Conservation (phyloP, 2,888 invertebrate genomes). For the Reticulitermes lucifugus region DNA sequence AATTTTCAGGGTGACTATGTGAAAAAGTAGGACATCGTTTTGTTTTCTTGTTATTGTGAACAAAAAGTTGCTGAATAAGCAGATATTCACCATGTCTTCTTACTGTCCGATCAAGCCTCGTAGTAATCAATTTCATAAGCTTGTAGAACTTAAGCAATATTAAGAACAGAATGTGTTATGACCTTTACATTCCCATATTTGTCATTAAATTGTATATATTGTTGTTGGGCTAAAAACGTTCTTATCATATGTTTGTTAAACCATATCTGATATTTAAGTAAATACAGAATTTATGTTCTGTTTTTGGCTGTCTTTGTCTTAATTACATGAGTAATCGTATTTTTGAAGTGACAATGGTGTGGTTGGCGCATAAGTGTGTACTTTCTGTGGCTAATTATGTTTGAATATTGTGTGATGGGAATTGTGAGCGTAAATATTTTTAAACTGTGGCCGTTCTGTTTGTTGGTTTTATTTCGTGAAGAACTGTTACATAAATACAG, state of each 20-base stretch:
- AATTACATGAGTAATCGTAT: background rate
- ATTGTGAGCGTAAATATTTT: conserved; percentile 7
- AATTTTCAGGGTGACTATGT: too few relatives aligned
- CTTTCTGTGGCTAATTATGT: background rate
- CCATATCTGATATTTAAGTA: background rate
- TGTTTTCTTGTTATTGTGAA: too few relatives aligned
- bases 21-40: too few relatives aligned
- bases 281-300: background rate
- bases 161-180: background rate
- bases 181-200: background rate
- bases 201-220: conserved; percentile 12
- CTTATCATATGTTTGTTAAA: conserved; percentile 3
- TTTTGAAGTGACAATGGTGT: background rate
- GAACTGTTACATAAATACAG: too few relatives aligned
- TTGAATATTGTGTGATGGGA: background rate
- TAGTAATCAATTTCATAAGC: background rate
- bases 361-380: background rate
- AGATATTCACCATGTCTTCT: too few relatives aligned
- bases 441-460: background rate
- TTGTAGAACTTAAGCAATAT: background rate
- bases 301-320: background rate
- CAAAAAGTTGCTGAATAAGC: too few relatives aligned
- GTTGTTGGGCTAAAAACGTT: background rate
- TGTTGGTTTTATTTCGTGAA: too few relatives aligned
- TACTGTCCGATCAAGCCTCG: background rate